A percentile compares a stretch with the other conserved stretches of the same genome.
Evolutionary conservation across 1,140 invertebrate species (phyloP).

Genomic region (Lepeophtheirus salmonis): DNA sequence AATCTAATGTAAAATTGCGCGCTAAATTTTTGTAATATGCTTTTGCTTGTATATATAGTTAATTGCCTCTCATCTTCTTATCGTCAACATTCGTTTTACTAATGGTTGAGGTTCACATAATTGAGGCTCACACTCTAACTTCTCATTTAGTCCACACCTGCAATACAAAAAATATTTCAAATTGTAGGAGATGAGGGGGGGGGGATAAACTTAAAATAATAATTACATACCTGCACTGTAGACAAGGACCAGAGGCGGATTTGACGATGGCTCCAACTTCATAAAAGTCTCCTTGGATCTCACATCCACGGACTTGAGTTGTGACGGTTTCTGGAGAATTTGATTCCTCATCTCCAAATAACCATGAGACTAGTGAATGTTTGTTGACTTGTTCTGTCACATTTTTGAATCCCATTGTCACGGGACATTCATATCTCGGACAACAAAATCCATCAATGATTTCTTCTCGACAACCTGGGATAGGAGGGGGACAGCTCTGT

Average conservation of each 20-base stretch:
- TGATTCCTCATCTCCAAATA: conserved; percentile 18
- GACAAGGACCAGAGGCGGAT: conserved; percentile 66
- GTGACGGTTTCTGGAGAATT: conserved; percentile 15
- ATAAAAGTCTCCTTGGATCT: conserved; percentile 58
- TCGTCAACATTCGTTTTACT: conserved; percentile 56
- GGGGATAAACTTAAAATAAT: not conserved
- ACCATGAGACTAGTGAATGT: conserved; percentile 16
- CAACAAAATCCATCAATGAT: conserved; percentile 81
- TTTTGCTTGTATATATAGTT: too few relatives aligned
- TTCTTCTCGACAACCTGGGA: conserved; percentile 69
- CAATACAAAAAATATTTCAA: conserved; percentile 25
- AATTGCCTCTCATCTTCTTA: conserved; percentile 5
- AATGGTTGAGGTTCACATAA: conserved; percentile 66
- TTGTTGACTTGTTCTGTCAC: conserved; percentile 34
- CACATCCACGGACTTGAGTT: conserved; percentile 39
- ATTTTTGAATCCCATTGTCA: conserved; percentile 46
- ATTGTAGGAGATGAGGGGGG: not conserved
- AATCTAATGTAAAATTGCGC: not conserved
- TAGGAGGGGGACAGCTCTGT: conserved; percentile 81
- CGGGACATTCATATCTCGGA: conserved; percentile 77
- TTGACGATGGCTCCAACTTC: conserved; percentile 58
- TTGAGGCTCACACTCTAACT: conserved; percentile 79
- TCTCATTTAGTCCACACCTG: conserved; percentile 66
- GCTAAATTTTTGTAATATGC: not conserved
- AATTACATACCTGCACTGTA: conserved; percentile 67